A percentile compares a stretch with the other conserved stretches of the same genome.
Conservation (phyloP, 2,888 invertebrate species). For the Metopia argyrocephala region DNA sequence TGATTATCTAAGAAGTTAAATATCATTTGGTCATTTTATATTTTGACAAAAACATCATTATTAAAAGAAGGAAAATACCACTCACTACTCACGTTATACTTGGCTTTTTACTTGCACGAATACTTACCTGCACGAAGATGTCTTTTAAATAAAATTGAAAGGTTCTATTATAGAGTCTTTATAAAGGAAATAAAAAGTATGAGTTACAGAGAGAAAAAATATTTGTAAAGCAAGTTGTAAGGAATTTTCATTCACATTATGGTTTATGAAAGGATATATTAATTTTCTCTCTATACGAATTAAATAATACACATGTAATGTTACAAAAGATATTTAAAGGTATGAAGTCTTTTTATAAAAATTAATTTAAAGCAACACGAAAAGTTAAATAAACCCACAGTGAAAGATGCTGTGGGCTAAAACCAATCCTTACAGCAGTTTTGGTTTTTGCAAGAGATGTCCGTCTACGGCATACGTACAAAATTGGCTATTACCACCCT, state of each 20-base stretch:
- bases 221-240: not conserved
- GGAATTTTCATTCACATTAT: not conserved
- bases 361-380: too few relatives aligned
- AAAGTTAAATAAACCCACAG: too few relatives aligned
- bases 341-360: not conserved
- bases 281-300: not conserved
- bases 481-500: too few relatives aligned
- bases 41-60: not conserved
- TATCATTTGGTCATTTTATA: slow-evolving; percentile 11
- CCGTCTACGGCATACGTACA: too few relatives aligned
- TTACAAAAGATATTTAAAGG: not conserved
- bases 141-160: not conserved
- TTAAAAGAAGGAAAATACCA: not conserved
- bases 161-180: too few relatives aligned
- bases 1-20: slow-evolving; percentile 9
- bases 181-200: too few relatives aligned
- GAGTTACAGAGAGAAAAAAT: too few relatives aligned
- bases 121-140: not conserved
- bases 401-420: too few relatives aligned
- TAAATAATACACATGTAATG: not conserved
- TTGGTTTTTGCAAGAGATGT: too few relatives aligned
- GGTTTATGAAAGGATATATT: not conserved
- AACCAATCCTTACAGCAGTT: too few relatives aligned
- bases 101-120: slow-evolving; percentile 12
- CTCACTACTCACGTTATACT: not conserved